These are phyloP conservation scores for Hemitrygon akajei DNA, from an alignment of 2,797 vertebrate genomes.

Conservation along the genomic window DNA sequence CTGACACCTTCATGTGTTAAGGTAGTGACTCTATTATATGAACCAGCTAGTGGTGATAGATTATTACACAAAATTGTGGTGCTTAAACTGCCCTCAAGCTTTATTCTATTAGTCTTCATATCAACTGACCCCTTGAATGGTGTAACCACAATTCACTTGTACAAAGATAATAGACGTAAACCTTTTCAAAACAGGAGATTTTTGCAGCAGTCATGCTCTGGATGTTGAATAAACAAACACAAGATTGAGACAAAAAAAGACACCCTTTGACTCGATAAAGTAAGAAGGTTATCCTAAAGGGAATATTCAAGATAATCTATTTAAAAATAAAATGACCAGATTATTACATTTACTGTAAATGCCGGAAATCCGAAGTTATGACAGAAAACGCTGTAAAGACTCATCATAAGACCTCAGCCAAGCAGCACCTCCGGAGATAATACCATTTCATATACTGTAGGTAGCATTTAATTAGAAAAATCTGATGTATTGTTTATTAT, in stretches of 20 bases:
- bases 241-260: neutral
- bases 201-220: neutral
- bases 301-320: neutral
- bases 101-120: slow-evolving; percentile 17
- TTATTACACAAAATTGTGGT: neutral
- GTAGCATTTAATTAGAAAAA: too few relatives aligned
- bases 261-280: neutral
- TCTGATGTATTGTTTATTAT: too few relatives aligned
- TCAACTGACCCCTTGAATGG: slow-evolving; percentile 31
- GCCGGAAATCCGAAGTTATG: too few relatives aligned
- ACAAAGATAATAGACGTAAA: slow-evolving; percentile 10
- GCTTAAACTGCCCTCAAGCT: neutral
- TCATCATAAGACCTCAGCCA: too few relatives aligned
- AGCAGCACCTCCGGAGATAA: too few relatives aligned
- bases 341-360: neutral
- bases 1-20: slow-evolving; percentile 7
- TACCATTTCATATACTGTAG: too few relatives aligned
- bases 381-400: too few relatives aligned
- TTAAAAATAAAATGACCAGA: neutral
- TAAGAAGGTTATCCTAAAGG: neutral
- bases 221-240: neutral
- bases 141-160: slow-evolving; percentile 29
- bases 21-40: neutral
- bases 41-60: slow-evolving; percentile 8
- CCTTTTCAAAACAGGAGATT: slow-evolving; percentile 2